Evolutionary conservation across 1,140 invertebrate species (phyloP).

Genomic region (Coenobita brevimanus): DNA sequence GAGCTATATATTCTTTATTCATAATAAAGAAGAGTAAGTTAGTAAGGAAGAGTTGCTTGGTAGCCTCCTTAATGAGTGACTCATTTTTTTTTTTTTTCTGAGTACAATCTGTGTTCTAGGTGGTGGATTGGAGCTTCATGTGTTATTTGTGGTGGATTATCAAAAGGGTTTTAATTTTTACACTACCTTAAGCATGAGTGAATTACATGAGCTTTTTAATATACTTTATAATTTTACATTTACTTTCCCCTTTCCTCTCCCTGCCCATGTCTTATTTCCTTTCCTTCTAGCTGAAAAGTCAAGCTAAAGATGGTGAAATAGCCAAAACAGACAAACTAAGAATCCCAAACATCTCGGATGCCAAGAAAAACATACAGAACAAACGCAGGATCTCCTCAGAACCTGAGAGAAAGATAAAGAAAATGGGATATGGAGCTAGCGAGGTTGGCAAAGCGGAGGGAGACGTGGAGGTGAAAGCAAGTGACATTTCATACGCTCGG

Average conservation of each 20-base stretch:
- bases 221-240: too few relatives aligned
- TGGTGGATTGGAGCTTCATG: too few relatives aligned
- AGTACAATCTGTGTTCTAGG: too few relatives aligned
- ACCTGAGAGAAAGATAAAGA: not conserved
- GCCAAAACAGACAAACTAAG: not conserved
- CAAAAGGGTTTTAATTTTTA: conserved; percentile 19
- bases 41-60: too few relatives aligned
- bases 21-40: too few relatives aligned
- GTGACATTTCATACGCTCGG: conserved; percentile 35
- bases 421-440: not conserved
- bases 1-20: too few relatives aligned
- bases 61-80: too few relatives aligned
- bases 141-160: too few relatives aligned
- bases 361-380: conserved; percentile 20
- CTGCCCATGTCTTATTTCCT: conserved; percentile 28
- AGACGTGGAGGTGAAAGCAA: conserved; percentile 7
- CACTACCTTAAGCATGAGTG: too few relatives aligned
- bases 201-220: too few relatives aligned
- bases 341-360: not conserved
- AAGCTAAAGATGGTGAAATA: conserved; percentile 21
- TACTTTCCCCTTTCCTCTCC: too few relatives aligned
- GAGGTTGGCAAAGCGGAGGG: not conserved
- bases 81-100: too few relatives aligned
- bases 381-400: not conserved
- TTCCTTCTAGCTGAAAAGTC: conserved; percentile 43